phyloP scores from a whole-genome alignment of 2,797 vertebrate genomes.

The Glossophaga mutica region DNA sequence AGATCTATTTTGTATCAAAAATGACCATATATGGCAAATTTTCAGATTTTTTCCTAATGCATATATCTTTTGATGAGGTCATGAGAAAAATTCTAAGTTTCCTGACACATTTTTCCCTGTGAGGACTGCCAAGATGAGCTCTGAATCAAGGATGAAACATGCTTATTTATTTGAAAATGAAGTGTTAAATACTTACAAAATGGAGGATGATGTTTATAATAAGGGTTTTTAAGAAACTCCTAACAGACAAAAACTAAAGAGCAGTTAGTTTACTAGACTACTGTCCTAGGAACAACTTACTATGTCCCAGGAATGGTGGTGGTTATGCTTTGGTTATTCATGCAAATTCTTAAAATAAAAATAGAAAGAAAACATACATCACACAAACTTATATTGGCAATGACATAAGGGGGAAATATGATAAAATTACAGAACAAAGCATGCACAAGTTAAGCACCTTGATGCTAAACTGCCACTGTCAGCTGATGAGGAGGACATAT shows the following conservation, averaged over 20 bases:
- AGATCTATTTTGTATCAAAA: neutral
- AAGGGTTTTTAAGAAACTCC: slow-evolving; percentile 32
- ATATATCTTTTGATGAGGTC: neutral
- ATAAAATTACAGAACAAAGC: slow-evolving; percentile 77
- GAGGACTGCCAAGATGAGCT: neutral
- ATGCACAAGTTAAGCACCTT: slow-evolving; percentile 91
- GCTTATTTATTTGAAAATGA: slow-evolving; percentile 17
- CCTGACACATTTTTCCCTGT: neutral
- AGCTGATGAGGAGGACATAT: slow-evolving; percentile 93
- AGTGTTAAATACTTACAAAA: slow-evolving; percentile 54
- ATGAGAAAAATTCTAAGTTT: slow-evolving; percentile 18
- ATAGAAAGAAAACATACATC: neutral
- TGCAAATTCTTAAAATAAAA: slow-evolving; percentile 64
- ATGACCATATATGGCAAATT: neutral
- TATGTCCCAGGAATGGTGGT: neutral
- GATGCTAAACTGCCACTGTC: slow-evolving; percentile 96
- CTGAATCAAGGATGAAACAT: slow-evolving; percentile 37
- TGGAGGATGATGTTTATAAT: neutral
- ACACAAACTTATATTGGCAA: neutral
- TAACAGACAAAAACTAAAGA: slow-evolving; percentile 63
- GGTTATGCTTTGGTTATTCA: slow-evolving; percentile 61
- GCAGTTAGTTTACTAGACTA: neutral
- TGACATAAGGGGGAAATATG: slow-evolving; percentile 30
- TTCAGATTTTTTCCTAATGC: neutral
- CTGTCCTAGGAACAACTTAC: slow-evolving; percentile 18